A percentile compares a stretch with the other conserved stretches of the same genome.
Evolutionary conservation across 2,797 vertebrate species (phyloP).

Genomic region (Holocentrus rufus): DNA sequence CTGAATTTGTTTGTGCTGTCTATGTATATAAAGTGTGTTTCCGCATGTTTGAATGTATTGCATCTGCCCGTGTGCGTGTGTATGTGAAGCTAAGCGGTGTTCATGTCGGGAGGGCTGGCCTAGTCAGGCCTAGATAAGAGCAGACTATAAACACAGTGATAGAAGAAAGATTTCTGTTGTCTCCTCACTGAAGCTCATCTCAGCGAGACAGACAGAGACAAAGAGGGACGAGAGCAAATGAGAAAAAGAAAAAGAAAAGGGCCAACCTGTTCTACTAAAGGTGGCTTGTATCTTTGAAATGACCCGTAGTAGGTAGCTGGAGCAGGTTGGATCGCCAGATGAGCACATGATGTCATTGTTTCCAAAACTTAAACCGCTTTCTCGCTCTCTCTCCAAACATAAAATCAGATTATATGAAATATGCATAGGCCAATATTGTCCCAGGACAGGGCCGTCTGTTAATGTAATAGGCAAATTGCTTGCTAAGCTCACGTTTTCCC

Average conservation of each 20-base stretch:
- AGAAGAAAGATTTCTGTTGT: constrained; percentile 36
- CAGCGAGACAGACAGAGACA: neutral
- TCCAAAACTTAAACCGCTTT: constrained; percentile 76
- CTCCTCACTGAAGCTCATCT: constrained; percentile 30
- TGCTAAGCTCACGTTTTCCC: constrained; percentile 75
- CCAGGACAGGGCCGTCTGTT: constrained; percentile 72
- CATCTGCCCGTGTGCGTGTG: constrained; percentile 26
- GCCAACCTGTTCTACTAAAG: neutral
- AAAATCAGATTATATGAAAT: constrained; percentile 77
- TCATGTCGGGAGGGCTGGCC: constrained; percentile 3
- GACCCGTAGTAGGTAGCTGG: constrained; percentile 14
- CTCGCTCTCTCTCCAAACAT: constrained; percentile 69
- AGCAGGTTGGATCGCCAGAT: constrained; percentile 65
- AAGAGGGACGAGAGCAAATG: neutral
- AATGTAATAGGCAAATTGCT: constrained; percentile 77
- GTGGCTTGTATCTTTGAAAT: neutral
- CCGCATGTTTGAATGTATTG: constrained; percentile 32
- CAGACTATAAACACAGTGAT: constrained; percentile 34
- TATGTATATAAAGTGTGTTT: constrained; percentile 51
- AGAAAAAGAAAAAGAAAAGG: constrained; percentile 23
- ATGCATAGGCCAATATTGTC: constrained; percentile 69
- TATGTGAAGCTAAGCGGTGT: constrained; percentile 1
- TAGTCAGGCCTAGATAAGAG: constrained; percentile 16
- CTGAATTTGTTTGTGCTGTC: constrained; percentile 30
- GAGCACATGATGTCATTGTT: constrained; percentile 77